Evolutionary conservation across 2,113 vertebrate genomes (phyloP), one percentile per base, ranked within the genome.

Genomic region (Brienomyrus brachyistius): DNA sequence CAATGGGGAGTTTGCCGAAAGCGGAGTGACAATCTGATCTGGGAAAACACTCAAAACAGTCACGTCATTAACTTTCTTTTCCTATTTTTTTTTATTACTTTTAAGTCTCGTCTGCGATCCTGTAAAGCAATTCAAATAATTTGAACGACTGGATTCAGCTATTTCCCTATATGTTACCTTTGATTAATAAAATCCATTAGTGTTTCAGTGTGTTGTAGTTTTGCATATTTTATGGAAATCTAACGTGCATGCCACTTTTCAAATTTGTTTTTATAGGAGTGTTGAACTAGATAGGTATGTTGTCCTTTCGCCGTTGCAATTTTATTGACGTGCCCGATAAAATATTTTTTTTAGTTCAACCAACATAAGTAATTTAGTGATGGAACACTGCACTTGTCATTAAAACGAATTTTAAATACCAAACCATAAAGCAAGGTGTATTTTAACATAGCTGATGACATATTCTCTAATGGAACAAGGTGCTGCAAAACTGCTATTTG

Each of bases 1-100:
- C 70, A 88, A 88, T 82, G 50, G 52, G 70, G 66, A 88, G 86
- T 83, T 90, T 40, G 70, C 87, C 62, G 52, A 83, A 7, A 52
- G 10, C 86, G 11, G 23, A 48, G 45, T 87, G 66, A 88, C 85
- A n/a, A 23, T 50, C 43, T 54, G 17, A 50, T 86, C 45, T 27
- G 47, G 11, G 40, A 10, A 66, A 51, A 62, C 51, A 51, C 56
- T 86, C 45, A 86, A 66, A 51, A 62, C 51, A 51, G 83, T 86
- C 45, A 86, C 52, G 74, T 80, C 56, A 84, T 70, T 31, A 31
- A 70, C 10, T 70, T 31, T 70, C 0, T 70, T 70, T 70, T 13
- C 62, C n/a, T 5, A 23, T 62, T 59, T 85, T 23, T 23, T 21
- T n/a, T 13, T 48, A 47, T 84, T 2, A 84, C 19, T 11, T 48